Evolutionary conservation across 2,113 vertebrate genomes (phyloP), one percentile per base, ranked within the genome.

Genomic region (Condylura cristata): DNA sequence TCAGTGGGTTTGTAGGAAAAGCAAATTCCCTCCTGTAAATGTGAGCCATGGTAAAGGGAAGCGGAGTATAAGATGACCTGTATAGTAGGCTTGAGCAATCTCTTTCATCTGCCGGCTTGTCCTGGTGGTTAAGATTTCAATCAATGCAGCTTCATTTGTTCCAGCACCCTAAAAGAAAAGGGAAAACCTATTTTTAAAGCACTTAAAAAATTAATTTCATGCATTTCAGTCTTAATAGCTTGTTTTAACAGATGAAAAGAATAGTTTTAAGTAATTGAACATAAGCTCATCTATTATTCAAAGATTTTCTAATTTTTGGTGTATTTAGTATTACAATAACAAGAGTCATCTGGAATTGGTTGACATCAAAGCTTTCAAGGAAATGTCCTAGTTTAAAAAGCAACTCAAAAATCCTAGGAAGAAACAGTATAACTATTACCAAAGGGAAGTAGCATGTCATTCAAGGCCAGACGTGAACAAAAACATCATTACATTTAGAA

Each of bases 111-210:
- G 99, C 53, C 88, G 95, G 97, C 98, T 99, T 74, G 98, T 99
- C 94, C 99, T 98, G 0, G 99, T 99, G 20, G 99, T 98, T 95
- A 99, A 98, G 68, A 99, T 98, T 98, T 99, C 99, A 48, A 98
- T 99, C 96, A 99, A 95, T 0, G 97, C 96, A 28, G 94, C 96
- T 92, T 99, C 99, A 18, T 97, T 97, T 39, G 99, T 99, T 32
- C 99, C 99, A 32, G 97, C 17, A 4, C 99, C 99, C 99, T 99
- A 94, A 66, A 68, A 95, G 68, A 24, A 22, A 72, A 87, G 60
- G 66, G 37, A 20, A 63, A 85, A 76, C 39, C 60, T 46, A 63
- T 76, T 80, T 76, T 91, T 81, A 80, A 32, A 78, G 65, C 72
- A 94, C 61, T 87, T 34, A 41, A 71, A 94, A 90, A 32, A 32